Evolutionary conservation across 1,140 invertebrate genomes (phyloP).

Genomic region (Physella acuta): DNA sequence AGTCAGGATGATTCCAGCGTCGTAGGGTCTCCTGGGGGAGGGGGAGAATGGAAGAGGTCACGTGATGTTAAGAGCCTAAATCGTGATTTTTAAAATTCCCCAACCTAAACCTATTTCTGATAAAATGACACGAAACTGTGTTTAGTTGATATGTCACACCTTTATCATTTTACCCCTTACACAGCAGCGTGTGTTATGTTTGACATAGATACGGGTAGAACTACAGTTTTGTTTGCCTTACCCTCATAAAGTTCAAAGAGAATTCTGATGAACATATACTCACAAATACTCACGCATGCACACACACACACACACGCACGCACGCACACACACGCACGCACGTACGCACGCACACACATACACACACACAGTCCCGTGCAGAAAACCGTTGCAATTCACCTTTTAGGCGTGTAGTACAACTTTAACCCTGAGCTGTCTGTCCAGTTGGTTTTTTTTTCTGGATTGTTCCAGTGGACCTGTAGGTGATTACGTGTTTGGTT

Average conservation of each 20-base stretch:
- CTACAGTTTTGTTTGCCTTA: too few relatives aligned
- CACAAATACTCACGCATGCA: too few relatives aligned
- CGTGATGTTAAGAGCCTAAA: too few relatives aligned
- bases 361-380: background rate
- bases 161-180: too few relatives aligned
- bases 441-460: background rate
- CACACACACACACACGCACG: too few relatives aligned
- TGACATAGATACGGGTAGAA: too few relatives aligned
- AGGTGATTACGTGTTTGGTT: too few relatives aligned
- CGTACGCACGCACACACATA: background rate
- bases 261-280: background rate
- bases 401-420: background rate
- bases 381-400: background rate
- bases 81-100: background rate
- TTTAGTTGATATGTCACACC: background rate
- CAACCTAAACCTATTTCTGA: background rate
- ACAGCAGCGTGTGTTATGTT: too few relatives aligned
- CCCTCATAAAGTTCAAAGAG: too few relatives aligned
- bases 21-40: constrained; percentile 3
- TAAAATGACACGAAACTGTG: background rate
- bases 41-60: background rate
- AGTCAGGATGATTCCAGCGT: background rate
- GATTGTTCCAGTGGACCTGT: constrained; percentile 3
- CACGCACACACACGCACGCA: too few relatives aligned
- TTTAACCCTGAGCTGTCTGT: background rate